Evolutionary conservation across 2,888 invertebrate genomes (phyloP), one percentile per base, ranked within the genome.

Genomic region (Drosophila affinis): DNA sequence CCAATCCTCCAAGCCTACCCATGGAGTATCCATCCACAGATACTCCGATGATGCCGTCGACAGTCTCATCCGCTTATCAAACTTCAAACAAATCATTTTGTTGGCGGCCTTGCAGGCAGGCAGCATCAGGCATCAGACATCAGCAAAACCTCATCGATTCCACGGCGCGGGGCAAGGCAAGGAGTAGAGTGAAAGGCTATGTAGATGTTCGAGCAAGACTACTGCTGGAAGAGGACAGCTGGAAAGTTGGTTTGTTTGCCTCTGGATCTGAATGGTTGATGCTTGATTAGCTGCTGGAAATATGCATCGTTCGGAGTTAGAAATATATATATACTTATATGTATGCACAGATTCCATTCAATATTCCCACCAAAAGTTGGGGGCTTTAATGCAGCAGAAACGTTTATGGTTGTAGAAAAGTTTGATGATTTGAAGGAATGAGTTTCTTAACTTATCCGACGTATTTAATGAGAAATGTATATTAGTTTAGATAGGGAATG

Each of bases 21-120:
- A 74, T 79, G 67, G 47, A 54, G 62, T 24, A 7, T 27, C 34
- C 54, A 47, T 39, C 39, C 44, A 51, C 57, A 48, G 81, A 81
- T 81, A 68, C 56, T 52, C 57, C 71, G 69, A 62, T 79, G 81
- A 67, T 76, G 81, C 73, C 79, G 71, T 53, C 81, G 89, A 89
- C 88, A 88, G 87, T 85, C 81, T 79, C 89, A 89, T 89, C 88
- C 89, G 89, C 86, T 88, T 87, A 89, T 89, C 89, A 89, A 89
- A 87, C 82, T 82, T 64, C 81, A 87, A 87, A 81, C 81, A 85
- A 78, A 81, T 85, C 88, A 87, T 84, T 85, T 87, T 77, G 85
- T 76, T 85, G 76, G 82, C 80, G 82, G 74, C 78, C 79, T 81
- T 81, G 81, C 56, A 47, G 49, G 56, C 29, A 49, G 45, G 53